Conservation (phyloP, 2,113 vertebrate species). For the Isurus oxyrinchus region DNA sequence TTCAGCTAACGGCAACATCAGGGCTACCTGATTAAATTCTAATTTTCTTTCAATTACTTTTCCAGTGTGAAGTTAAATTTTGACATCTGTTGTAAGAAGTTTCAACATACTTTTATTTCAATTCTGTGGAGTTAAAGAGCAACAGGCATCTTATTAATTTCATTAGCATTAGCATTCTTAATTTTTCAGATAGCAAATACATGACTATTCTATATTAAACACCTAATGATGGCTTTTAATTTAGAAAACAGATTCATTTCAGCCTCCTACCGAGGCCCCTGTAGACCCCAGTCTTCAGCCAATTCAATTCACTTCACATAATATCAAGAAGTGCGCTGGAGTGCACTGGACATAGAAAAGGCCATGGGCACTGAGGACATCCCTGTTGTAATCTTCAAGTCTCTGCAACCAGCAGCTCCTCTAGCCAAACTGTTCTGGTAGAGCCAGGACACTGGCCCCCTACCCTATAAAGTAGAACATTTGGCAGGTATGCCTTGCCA, state of each 20-base stretch:
- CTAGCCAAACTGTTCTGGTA: too few species aligned
- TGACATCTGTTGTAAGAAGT: background rate
- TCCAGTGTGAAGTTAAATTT: background rate
- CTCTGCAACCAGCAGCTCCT: too few species aligned
- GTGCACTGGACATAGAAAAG: too few species aligned
- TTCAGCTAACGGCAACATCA: background rate
- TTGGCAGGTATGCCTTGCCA: too few species aligned
- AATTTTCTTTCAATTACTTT: background rate
- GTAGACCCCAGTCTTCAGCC: too few species aligned
- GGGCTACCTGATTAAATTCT: background rate
- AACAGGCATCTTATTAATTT: background rate
- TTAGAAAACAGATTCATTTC: background rate
- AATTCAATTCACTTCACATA: too few species aligned
- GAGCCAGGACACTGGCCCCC: too few species aligned
- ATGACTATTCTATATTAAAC: background rate
- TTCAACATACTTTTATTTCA: background rate
- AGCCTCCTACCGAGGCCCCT: too few species aligned
- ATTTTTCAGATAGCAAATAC: background rate
- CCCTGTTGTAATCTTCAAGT: too few species aligned
- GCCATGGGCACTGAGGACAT: too few species aligned
- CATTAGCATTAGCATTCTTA: background rate
- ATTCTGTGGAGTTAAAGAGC: background rate
- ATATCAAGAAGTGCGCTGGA: too few species aligned
- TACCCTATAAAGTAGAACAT: too few species aligned
- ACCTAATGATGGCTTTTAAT: background rate